Conservation (phyloP, 2,888 invertebrate species). For the Protodeltote pygarga region DNA sequence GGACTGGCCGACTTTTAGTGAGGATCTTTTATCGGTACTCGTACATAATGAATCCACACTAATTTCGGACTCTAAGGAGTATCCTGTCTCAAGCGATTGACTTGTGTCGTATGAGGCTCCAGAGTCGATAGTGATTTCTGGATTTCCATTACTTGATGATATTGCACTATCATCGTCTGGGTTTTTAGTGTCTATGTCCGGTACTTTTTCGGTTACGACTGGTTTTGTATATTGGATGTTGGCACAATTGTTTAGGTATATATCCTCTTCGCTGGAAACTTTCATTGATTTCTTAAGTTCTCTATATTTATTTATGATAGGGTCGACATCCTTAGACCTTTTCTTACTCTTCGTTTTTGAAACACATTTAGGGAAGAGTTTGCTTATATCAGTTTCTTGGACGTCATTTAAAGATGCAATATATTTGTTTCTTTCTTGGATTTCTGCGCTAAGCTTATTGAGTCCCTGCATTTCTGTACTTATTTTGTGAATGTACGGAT, state of each 20-base stretch:
- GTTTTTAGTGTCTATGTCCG: conserved; percentile 76
- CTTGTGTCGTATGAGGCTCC: conserved; percentile 79
- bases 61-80: conserved; percentile 85
- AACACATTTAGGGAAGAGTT: conserved; percentile 81
- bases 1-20: conserved; percentile 88
- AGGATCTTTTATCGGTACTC: conserved; percentile 85
- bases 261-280: conserved; percentile 79
- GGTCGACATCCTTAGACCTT: conserved; percentile 81
- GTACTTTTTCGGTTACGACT: conserved; percentile 68
- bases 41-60: conserved; percentile 87
- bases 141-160: conserved; percentile 82
- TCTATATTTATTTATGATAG: conserved; percentile 82
- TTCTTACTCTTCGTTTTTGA: conserved; percentile 84
- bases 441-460: conserved; percentile 86
- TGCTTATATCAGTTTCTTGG: conserved; percentile 79
- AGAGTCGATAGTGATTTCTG: conserved; percentile 83
- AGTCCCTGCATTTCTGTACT: conserved; percentile 87
- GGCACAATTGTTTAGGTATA: conserved; percentile 81
- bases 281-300: conserved; percentile 81
- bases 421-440: conserved; percentile 87
- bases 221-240: conserved; percentile 78
- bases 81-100: conserved; percentile 83
- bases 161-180: conserved; percentile 83
- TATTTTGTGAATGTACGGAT: conserved; percentile 87
- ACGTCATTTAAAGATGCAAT: conserved; percentile 85